Conservation (phyloP, 2,797 vertebrate genomes). For the Leuciscus waleckii region DNA sequence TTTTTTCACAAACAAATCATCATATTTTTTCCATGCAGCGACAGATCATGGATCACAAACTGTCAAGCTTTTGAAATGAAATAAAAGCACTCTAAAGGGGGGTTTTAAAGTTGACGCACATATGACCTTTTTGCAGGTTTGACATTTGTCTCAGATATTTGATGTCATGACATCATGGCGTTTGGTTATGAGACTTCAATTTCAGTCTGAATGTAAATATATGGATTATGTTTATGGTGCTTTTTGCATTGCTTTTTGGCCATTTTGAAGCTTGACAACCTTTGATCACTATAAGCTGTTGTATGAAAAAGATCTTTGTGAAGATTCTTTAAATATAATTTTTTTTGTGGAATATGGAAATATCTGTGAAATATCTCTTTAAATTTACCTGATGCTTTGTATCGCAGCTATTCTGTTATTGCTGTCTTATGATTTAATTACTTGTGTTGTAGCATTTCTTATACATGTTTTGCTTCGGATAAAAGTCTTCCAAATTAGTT, state of each 20-base stretch:
- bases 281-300: not conserved
- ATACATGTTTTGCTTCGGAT: slow-evolving; percentile 8
- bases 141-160: slow-evolving; percentile 9
- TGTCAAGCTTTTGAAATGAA: slow-evolving; percentile 22
- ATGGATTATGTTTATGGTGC: not conserved
- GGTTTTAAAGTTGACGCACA: not conserved
- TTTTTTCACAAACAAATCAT: not conserved
- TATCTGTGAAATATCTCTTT: not conserved
- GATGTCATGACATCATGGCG: not conserved
- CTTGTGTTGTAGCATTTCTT: slow-evolving; percentile 13
- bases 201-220: not conserved
- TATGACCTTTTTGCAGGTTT: slow-evolving; percentile 2
- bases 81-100: not conserved
- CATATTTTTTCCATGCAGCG: not conserved
- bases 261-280: not conserved
- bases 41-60: not conserved
- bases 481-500: slow-evolving; percentile 11
- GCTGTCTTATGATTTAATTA: not conserved
- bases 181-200: not conserved
- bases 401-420: not conserved
- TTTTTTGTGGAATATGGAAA: not conserved
- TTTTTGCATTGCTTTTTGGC: not conserved
- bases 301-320: not conserved
- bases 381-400: slow-evolving; percentile 4
- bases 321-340: not conserved